These are phyloP conservation scores for Colossoma macropomum DNA, from an alignment of 2,113 vertebrate genomes.

Conservation along the genomic window DNA sequence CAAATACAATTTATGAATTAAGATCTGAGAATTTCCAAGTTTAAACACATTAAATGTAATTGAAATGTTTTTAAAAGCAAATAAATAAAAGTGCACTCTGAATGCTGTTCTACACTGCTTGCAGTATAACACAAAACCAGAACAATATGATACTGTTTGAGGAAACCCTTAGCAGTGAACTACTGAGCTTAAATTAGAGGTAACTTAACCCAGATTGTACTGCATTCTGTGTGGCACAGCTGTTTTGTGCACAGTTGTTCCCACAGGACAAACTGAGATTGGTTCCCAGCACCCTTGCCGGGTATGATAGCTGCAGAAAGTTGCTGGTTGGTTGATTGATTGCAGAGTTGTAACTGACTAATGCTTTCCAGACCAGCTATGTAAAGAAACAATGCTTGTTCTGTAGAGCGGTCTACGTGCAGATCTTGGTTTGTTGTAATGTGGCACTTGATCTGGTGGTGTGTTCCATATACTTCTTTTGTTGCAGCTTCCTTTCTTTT, in stretches of 20 bases:
- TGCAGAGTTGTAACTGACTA: slow-evolving; percentile 51
- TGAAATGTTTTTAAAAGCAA: too few relatives aligned
- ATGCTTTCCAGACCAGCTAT: slow-evolving; percentile 49
- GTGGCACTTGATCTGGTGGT: neutral
- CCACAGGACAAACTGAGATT: slow-evolving; percentile 12
- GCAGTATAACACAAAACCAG: too few relatives aligned
- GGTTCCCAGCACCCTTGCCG: slow-evolving; percentile 21
- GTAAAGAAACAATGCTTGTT: slow-evolving; percentile 45
- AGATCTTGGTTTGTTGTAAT: neutral
- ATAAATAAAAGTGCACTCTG: too few relatives aligned
- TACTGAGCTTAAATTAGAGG: too few relatives aligned
- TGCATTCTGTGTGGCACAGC: too few relatives aligned
- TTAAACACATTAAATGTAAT: too few relatives aligned
- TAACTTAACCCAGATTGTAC: too few relatives aligned
- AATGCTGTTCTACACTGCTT: too few relatives aligned
- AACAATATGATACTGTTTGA: too few relatives aligned
- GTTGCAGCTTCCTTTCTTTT: neutral
- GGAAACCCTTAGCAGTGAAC: too few relatives aligned
- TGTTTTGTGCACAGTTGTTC: neutral
- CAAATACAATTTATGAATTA: too few relatives aligned
- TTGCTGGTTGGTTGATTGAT: slow-evolving; percentile 49
- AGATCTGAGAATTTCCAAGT: too few relatives aligned
- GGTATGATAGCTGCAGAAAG: slow-evolving; percentile 26
- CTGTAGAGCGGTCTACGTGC: slow-evolving; percentile 34
- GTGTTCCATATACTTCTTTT: neutral